These are phyloP conservation scores for Sebastes variabilis DNA, from an alignment of 2,797 vertebrate genomes.

Conservation along the genomic window DNA sequence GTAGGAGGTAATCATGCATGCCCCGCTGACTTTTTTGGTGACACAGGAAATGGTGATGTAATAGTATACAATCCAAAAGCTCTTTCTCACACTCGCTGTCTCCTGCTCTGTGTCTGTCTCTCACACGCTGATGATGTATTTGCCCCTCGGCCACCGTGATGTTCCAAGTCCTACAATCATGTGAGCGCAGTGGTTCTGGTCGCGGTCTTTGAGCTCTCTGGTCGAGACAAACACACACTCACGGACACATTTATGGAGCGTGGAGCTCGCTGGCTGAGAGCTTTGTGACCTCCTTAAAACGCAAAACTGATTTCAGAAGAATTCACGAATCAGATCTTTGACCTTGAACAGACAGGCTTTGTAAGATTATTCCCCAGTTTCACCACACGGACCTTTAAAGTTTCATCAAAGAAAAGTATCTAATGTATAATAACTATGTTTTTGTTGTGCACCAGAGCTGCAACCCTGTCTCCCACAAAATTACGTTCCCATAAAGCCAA, in stretches of 20 bases:
- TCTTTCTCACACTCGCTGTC: conserved; percentile 64
- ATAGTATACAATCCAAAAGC: conserved; percentile 50
- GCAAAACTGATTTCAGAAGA: background rate
- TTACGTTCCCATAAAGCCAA: no score
- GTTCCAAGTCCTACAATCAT: conserved; percentile 33
- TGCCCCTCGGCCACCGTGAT: conserved; percentile 42
- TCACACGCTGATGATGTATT: conserved; percentile 41
- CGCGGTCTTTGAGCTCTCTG: conserved; percentile 3
- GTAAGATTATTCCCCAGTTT: background rate
- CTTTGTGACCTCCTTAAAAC: background rate
- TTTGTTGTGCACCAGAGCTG: background rate
- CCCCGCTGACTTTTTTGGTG: conserved; percentile 31
- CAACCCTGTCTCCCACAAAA: no score
- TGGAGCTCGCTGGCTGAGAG: background rate
- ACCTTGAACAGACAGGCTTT: background rate
- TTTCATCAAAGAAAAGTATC: background rate
- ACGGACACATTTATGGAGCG: background rate
- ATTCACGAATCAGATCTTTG: background rate
- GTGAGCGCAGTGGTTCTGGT: conserved; percentile 34
- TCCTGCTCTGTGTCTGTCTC: conserved; percentile 17
- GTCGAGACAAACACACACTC: conserved; percentile 18
- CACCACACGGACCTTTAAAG: background rate
- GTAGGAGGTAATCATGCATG: conserved; percentile 35
- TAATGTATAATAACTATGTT: background rate
- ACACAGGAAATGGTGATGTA: conserved; percentile 77